A percentile compares a stretch with the other conserved stretches of the same genome.
phyloP scores from a whole-genome alignment of 2,113 vertebrate species.

The Dicrurus megarhynchus region DNA sequence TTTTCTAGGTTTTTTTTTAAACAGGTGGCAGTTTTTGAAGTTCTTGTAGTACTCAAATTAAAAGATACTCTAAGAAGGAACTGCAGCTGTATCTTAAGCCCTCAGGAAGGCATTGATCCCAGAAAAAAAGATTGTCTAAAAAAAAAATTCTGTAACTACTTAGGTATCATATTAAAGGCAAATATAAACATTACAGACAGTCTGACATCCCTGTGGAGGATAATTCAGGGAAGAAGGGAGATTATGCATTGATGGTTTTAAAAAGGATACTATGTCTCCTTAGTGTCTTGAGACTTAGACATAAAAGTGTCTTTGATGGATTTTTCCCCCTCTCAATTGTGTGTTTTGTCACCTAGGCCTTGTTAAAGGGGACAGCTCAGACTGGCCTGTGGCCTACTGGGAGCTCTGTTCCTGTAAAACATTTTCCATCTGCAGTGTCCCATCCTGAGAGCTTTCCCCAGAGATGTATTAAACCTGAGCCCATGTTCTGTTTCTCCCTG shows the following conservation, averaged over 20 bases:
- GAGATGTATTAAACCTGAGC: not conserved
- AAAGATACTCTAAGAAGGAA: not conserved
- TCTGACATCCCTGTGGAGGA: not conserved
- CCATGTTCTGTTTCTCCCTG: rapidly evolving
- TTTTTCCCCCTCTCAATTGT: not conserved
- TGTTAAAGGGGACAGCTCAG: not conserved
- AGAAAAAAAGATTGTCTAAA: not conserved
- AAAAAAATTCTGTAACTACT: not conserved
- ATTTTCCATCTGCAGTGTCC: not conserved
- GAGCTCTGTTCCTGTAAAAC: not conserved
- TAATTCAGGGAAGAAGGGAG: not conserved
- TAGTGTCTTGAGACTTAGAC: not conserved
- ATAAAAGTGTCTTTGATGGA: not conserved
- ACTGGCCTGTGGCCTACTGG: not conserved
- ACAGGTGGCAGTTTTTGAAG: not conserved
- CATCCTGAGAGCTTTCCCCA: not conserved
- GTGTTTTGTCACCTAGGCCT: not conserved
- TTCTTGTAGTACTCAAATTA: not conserved
- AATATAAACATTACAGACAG: not conserved
- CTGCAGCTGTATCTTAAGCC: not conserved
- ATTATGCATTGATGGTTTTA: not conserved
- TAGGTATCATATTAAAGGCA: not conserved
- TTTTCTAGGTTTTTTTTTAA: not conserved
- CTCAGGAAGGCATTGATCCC: not conserved
- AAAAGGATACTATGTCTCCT: not conserved